Percentiles rank a stretch among this genome's conserved stretches.
These are phyloP conservation scores for Eupithecia inturbata DNA, from an alignment of 2,888 invertebrate genomes.

Conservation along the genomic window DNA sequence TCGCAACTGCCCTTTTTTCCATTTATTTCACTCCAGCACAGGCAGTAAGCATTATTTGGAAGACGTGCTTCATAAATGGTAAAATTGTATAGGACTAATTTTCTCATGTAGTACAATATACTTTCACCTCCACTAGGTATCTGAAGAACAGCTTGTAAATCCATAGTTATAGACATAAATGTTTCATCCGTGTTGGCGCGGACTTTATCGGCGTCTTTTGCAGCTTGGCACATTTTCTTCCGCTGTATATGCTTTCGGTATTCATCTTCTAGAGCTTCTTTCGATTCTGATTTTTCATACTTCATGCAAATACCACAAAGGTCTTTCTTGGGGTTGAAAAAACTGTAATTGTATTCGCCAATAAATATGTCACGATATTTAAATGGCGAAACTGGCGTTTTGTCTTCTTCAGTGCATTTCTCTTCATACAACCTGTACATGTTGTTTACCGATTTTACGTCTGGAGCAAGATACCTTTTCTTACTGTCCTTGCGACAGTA, in stretches of 20 bases:
- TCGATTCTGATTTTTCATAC: too few relatives aligned
- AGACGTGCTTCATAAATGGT: background rate
- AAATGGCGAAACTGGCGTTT: background rate
- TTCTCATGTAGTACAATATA: background rate
- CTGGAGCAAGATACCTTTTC: slow-evolving; percentile 28
- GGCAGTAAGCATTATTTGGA: background rate
- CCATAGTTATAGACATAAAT: background rate
- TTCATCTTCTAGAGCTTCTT: too few relatives aligned
- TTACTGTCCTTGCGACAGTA: slow-evolving; percentile 32
- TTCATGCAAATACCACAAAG: too few relatives aligned
- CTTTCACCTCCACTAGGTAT: background rate
- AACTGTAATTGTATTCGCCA: background rate
- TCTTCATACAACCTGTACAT: slow-evolving; percentile 41
- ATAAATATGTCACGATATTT: slow-evolving; percentile 8
- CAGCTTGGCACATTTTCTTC: too few relatives aligned
- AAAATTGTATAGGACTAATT: background rate
- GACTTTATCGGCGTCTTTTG: too few relatives aligned
- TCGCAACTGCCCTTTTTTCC: background rate
- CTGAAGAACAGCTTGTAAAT: background rate
- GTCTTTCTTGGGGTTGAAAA: slow-evolving; percentile 40
- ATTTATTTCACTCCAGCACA: background rate
- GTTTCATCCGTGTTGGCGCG: background rate
- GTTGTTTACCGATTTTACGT: slow-evolving; percentile 33
- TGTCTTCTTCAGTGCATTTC: slow-evolving; percentile 12
- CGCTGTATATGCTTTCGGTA: too few relatives aligned